phyloP scores from a whole-genome alignment of 2,888 invertebrate genomes.

The Tetheella fluctuosa region DNA sequence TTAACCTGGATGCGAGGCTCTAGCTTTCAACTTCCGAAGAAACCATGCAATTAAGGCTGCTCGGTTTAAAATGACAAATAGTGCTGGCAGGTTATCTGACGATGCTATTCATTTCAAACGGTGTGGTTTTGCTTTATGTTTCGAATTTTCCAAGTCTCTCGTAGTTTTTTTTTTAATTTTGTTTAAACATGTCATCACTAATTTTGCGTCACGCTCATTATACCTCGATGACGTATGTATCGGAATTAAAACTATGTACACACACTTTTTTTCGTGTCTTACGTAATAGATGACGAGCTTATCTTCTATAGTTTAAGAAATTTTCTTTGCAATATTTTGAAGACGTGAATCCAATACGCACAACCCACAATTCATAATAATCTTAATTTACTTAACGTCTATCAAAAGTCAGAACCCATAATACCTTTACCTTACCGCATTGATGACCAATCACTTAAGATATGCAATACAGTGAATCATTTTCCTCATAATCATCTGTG shows the following conservation, averaged over 20 bases:
- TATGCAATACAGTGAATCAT: constrained; percentile 8
- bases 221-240: too few species aligned
- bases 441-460: constrained; percentile 1
- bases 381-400: not conserved
- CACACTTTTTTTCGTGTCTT: too few species aligned
- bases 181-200: too few species aligned
- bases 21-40: constrained; percentile 39
- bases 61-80: constrained; percentile 35
- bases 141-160: not conserved
- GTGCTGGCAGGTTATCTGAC: constrained; percentile 14
- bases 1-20: constrained; percentile 44
- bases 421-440: constrained; percentile 2
- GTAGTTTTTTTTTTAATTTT: too few species aligned
- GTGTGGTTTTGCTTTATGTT: not conserved
- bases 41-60: constrained; percentile 42
- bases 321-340: too few species aligned
- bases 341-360: too few species aligned
- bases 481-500: not conserved
- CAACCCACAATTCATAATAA: not conserved
- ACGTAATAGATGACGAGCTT: too few species aligned
- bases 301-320: too few species aligned
- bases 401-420: constrained; percentile 6
- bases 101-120: not conserved
- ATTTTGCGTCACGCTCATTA: too few species aligned
- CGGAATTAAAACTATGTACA: too few species aligned